These are phyloP conservation scores for Eupithecia insigniata DNA, from an alignment of 2,888 invertebrate species.

Conservation along the genomic window DNA sequence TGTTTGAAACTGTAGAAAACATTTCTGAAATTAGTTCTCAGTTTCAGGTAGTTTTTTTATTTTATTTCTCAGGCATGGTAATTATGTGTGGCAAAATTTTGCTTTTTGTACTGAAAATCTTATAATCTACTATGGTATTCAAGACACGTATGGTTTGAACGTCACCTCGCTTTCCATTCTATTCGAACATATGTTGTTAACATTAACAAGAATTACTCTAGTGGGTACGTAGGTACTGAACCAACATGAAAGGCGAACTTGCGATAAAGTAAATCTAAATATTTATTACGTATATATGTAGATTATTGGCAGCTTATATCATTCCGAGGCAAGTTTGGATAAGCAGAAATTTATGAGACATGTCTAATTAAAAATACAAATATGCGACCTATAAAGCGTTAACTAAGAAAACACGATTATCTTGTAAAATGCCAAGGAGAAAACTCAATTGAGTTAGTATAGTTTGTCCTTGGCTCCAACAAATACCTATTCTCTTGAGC, in stretches of 20 bases:
- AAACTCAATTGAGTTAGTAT: conserved; percentile 4
- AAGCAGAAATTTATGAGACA: not conserved
- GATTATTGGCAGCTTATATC: not conserved
- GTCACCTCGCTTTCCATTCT: conserved; percentile 53
- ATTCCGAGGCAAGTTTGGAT: not conserved
- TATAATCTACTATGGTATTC: conserved; percentile 39
- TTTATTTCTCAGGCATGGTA: not conserved
- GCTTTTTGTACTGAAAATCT: not conserved
- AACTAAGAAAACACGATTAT: not conserved
- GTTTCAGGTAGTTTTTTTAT: not conserved
- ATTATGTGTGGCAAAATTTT: not conserved
- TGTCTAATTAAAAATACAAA: not conserved
- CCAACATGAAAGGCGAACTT: not conserved
- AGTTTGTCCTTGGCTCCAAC: not conserved
- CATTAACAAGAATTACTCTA: conserved; percentile 28
- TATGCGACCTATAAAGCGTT: not conserved
- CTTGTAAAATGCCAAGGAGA: conserved; percentile 7
- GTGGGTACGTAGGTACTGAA: not conserved
- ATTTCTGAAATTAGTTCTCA: not conserved
- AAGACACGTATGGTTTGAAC: conserved; percentile 43
- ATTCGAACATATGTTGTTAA: conserved; percentile 49
- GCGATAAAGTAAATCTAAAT: not conserved
- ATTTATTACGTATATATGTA: not conserved
- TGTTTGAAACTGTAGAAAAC: conserved; percentile 45
- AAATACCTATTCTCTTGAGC: not conserved